Conservation (phyloP, 2,113 vertebrate species). For the Protobothrops mucrosquamatus region DNA sequence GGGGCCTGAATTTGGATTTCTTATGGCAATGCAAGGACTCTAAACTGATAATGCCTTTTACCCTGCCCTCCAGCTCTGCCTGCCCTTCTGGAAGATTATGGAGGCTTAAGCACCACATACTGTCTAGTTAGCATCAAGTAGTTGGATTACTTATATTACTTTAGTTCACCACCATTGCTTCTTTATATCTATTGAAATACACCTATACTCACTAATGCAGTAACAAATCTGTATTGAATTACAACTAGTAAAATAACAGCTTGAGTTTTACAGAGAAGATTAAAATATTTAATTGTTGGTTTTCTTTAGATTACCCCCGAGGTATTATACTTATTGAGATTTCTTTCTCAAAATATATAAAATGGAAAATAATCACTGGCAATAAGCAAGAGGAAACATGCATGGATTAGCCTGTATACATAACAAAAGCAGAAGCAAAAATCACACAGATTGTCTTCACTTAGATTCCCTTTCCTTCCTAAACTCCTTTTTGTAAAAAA, state of each 20-base stretch:
- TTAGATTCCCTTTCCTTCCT: conserved; percentile 26
- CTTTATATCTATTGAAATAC: conserved; percentile 19
- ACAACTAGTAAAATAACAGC: conserved; percentile 31
- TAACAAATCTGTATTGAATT: conserved; percentile 36
- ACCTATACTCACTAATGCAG: conserved; percentile 23
- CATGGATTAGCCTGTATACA: conserved; percentile 30
- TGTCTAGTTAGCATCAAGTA: conserved; percentile 40
- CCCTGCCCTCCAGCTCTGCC: too few species aligned
- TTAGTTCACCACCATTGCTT: conserved; percentile 48
- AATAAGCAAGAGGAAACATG: conserved; percentile 5
- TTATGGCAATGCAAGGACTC: too few species aligned
- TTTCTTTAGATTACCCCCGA: conserved; percentile 23
- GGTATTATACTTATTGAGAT: conserved; percentile 18
- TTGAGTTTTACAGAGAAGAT: conserved; percentile 35
- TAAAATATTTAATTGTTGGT: conserved; percentile 4
- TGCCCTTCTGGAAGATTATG: not conserved
- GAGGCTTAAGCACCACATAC: conserved; percentile 39
- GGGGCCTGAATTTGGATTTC: too few species aligned
- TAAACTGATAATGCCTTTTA: too few species aligned
- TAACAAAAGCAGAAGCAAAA: conserved; percentile 29
- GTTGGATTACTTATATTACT: conserved; percentile 44
- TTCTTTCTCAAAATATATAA: not conserved
- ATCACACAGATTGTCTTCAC: conserved; percentile 35
- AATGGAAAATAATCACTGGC: conserved; percentile 24
- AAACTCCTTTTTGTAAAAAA: not conserved